Conservation (phyloP, 2,113 vertebrate genomes). For the Malurus alboscapulatus region DNA sequence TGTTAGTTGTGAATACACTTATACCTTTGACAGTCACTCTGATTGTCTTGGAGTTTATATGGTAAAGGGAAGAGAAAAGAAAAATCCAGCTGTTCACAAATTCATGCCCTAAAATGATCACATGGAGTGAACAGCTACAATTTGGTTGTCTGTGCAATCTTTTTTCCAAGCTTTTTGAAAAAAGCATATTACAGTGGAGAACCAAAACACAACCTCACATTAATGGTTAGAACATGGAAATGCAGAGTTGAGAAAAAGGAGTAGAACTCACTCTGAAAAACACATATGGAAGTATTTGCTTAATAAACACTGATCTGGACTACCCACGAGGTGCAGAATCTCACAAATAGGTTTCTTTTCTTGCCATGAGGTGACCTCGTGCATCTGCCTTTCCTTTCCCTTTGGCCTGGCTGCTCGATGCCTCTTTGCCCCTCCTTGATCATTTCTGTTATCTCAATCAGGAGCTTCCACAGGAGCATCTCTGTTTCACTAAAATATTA, state of each 20-base stretch:
- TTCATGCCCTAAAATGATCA: background rate
- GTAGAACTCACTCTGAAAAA: constrained; percentile 6
- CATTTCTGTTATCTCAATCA: constrained; percentile 7
- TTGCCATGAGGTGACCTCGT: constrained; percentile 51
- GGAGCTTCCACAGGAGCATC: background rate
- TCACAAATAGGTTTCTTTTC: constrained; percentile 61
- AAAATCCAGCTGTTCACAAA: constrained; percentile 12
- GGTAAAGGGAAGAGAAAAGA: background rate
- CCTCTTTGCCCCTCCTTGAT: constrained; percentile 41
- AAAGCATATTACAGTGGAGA: background rate
- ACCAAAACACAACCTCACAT: background rate
- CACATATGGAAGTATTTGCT: constrained; percentile 56
- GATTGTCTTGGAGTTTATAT: background rate
- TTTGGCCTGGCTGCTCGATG: constrained; percentile 57
- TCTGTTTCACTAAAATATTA: background rate
- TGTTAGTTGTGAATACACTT: constrained; percentile 57
- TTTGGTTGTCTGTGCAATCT: constrained; percentile 52
- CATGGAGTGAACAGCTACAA: background rate
- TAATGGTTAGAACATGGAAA: background rate
- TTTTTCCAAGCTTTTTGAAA: constrained; percentile 12
- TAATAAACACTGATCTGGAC: constrained; percentile 57
- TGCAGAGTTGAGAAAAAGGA: background rate
- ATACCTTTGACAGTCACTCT: background rate
- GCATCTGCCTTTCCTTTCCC: constrained; percentile 56
- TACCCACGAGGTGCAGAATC: background rate